Evolutionary conservation across 2,113 vertebrate species (phyloP), one percentile per base, ranked within the genome.

Genomic region (Engystomops pustulosus): DNA sequence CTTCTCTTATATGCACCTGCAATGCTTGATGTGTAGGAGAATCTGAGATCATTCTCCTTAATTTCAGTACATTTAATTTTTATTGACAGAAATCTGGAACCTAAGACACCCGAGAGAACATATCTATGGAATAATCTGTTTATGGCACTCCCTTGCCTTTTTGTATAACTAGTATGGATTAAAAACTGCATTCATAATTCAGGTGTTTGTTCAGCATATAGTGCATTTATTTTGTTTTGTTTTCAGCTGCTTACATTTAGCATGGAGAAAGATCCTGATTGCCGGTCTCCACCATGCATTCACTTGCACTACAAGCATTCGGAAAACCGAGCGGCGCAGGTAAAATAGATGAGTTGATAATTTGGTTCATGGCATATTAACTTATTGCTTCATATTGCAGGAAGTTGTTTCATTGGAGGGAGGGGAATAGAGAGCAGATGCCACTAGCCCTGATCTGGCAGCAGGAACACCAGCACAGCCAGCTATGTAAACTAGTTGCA

Each of bases 231-330:
- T 34, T 65, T 45, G 72, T 70, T 15, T 86, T 81, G 87, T 87
- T 82, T 88, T 49, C 79, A 99, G 98, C 95, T 99, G 86, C 92
- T 99, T 89, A 96, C 90, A 58, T 98, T 98, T 92, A 93, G 89
- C 87, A 92, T 90, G 85, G 84, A 93, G 87, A 89, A 89, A 87
- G 88, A 86, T 85, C 89, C 75, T 36, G 93, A 92, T 49, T 88
- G 88, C 6, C 88, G 90, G 3, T 76, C 91, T 30, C 6, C 91
- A 55, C 88, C 92, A 85, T 98, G 96, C 89, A 95, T 99, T 88
- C 98, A 98, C 87, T 92, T 99, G 88, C 94, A 96, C 84, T 99
- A 98, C 88, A 99, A 98, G 86, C 95, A 96, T 87, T 94, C 93
- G 30, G 96, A 97, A 88, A 95, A 93, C 44, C 96, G 94, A 93